phyloP scores from a whole-genome alignment of 2,888 invertebrate species.

The Lagria hirta region DNA sequence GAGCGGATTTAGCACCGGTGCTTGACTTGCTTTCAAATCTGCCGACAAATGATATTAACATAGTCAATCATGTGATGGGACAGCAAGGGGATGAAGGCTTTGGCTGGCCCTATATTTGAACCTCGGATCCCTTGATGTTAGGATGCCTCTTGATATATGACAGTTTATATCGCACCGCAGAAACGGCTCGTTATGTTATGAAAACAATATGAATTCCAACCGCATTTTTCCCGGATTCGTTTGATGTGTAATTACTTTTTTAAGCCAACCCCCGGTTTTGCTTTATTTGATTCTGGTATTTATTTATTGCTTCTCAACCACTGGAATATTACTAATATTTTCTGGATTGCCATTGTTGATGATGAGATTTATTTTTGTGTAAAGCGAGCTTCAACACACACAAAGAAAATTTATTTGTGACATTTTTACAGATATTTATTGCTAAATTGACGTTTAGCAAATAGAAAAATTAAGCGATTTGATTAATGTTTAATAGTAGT shows the following conservation, averaged over 20 bases:
- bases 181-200: slow-evolving; percentile 51
- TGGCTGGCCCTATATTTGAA: too few relatives aligned
- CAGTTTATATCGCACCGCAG: slow-evolving; percentile 42
- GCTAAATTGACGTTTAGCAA: too few relatives aligned
- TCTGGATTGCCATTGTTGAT: slow-evolving; percentile 20
- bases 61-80: slow-evolving; percentile 51
- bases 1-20: slow-evolving; percentile 44
- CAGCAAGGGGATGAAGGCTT: slow-evolving; percentile 33
- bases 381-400: background rate
- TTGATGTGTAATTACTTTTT: slow-evolving; percentile 56
- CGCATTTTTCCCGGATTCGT: slow-evolving; percentile 54
- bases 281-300: slow-evolving; percentile 51
- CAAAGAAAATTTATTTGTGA: slow-evolving; percentile 1
- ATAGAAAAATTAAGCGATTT: too few relatives aligned
- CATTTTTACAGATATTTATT: too few relatives aligned
- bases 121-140: slow-evolving; percentile 39
- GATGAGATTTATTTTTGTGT: slow-evolving; percentile 25
- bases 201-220: slow-evolving; percentile 57
- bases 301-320: slow-evolving; percentile 46
- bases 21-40: slow-evolving; percentile 46
- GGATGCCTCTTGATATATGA: slow-evolving; percentile 50
- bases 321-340: slow-evolving; percentile 28
- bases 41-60: slow-evolving; percentile 53
- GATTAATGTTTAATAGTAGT: too few relatives aligned
- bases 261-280: slow-evolving; percentile 39